phyloP scores from a whole-genome alignment of 1,140 invertebrate species.

The Sycophaga agraensis region DNA sequence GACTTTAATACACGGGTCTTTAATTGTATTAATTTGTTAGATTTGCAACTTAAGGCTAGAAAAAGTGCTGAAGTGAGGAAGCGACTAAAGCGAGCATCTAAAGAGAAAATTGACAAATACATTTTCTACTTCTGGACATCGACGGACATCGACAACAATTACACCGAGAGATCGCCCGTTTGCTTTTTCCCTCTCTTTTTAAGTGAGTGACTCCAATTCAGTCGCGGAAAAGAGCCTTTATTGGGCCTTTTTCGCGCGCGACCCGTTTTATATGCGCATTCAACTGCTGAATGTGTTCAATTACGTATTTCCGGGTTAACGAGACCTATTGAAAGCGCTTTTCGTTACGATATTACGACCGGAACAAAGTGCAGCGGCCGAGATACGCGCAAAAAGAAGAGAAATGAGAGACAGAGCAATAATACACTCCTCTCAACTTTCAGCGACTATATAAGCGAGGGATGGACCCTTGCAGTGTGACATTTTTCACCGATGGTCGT shows the following conservation, averaged over 20 bases:
- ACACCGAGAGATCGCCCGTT: background rate
- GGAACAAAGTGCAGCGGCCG: too few species aligned
- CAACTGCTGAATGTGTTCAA: conserved; percentile 26
- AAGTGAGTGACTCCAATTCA: conserved; percentile 13
- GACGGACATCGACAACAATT: background rate
- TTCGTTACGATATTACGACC: conserved; percentile 14
- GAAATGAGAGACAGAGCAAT: too few species aligned
- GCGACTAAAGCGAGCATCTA: too few species aligned
- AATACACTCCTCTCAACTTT: too few species aligned
- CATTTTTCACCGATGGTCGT: too few species aligned
- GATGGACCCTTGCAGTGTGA: too few species aligned
- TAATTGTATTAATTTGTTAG: too few species aligned
- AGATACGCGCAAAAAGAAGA: too few species aligned
- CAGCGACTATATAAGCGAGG: too few species aligned
- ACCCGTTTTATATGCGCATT: conserved; percentile 5
- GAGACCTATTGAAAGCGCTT: conserved; percentile 26
- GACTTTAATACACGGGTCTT: too few species aligned
- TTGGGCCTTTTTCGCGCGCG: conserved; percentile 12
- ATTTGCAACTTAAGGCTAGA: too few species aligned
- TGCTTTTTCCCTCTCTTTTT: background rate
- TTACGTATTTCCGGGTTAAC: conserved; percentile 30
- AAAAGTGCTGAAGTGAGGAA: too few species aligned
- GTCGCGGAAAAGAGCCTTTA: conserved; percentile 3
- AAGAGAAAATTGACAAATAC: conserved; percentile 1
- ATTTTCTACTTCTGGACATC: background rate